Conservation (phyloP, 37 sponge, comb jelly and placozoan species). For the Beroe forskalii region DNA sequence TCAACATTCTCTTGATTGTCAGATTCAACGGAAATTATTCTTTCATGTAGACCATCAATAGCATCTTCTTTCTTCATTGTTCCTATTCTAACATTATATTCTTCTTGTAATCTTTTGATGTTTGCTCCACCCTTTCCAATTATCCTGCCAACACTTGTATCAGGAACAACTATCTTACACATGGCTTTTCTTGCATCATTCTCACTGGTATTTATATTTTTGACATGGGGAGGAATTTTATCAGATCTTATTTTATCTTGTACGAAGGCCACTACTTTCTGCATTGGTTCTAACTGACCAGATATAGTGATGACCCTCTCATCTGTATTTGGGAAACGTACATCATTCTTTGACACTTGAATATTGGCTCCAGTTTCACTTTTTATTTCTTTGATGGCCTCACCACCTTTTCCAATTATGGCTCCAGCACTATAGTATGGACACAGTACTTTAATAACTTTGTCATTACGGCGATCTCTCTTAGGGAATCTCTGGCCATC, state of each 20-base stretch:
- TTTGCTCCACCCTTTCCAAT: constrained; percentile 87
- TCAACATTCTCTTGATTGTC: neutral
- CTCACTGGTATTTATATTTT: constrained; percentile 16
- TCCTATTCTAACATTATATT: constrained; percentile 76
- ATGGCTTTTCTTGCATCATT: constrained; percentile 49
- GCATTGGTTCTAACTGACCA: constrained; percentile 66
- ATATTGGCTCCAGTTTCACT: constrained; percentile 71
- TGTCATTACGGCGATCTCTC: constrained; percentile 46
- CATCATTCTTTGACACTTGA: constrained; percentile 79
- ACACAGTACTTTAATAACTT: constrained; percentile 77
- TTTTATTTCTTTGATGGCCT: constrained; percentile 77
- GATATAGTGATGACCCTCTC: constrained; percentile 79
- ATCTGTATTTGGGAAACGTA: constrained; percentile 78
- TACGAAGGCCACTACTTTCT: constrained; percentile 50
- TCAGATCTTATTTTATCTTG: constrained; percentile 29
- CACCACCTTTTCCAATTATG: constrained; percentile 87
- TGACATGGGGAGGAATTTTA: constrained; percentile 29
- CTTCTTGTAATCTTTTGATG: constrained; percentile 77
- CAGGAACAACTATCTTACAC: constrained; percentile 78
- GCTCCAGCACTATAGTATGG: constrained; percentile 82
- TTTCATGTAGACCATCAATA: constrained; percentile 68
- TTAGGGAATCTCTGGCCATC: constrained; percentile 8
- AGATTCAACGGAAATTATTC: constrained; percentile 71
- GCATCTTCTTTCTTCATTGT: constrained; percentile 78
- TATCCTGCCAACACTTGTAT: constrained; percentile 84